Evolutionary conservation across 2,113 vertebrate species (phyloP).

Genomic region (Pleuronectes platessa): DNA sequence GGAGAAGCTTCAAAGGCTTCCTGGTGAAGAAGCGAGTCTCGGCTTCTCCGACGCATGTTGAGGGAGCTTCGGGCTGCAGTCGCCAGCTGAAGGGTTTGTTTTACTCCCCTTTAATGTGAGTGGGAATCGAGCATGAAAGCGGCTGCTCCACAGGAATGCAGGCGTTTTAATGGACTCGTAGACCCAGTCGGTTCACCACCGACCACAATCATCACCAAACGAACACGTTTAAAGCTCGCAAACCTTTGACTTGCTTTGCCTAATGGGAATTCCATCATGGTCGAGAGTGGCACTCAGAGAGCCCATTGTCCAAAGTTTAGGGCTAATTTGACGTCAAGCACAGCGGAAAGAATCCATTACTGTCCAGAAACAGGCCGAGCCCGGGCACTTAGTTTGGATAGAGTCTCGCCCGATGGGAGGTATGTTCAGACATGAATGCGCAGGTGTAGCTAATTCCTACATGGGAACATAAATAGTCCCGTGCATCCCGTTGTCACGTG

Average conservation of each 20-base stretch:
- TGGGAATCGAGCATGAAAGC: slow-evolving; percentile 23
- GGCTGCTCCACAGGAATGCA: slow-evolving; percentile 7
- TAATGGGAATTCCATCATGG: slow-evolving; percentile 61
- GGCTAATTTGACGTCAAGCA: slow-evolving; percentile 77
- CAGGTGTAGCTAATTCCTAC: slow-evolving; percentile 7
- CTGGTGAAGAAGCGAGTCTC: background rate
- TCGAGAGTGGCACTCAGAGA: slow-evolving; percentile 54
- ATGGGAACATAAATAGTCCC: background rate
- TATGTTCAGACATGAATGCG: slow-evolving; percentile 24
- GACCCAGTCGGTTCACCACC: slow-evolving; percentile 37
- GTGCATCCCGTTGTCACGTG: background rate
- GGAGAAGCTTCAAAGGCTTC: slow-evolving; percentile 49
- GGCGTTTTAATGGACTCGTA: slow-evolving; percentile 32
- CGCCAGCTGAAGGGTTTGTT: slow-evolving; percentile 30
- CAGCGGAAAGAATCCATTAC: slow-evolving; percentile 70
- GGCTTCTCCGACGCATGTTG: slow-evolving; percentile 10
- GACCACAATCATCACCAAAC: slow-evolving; percentile 51
- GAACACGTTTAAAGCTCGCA: slow-evolving; percentile 44
- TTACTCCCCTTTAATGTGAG: slow-evolving; percentile 9
- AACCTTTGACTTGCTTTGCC: slow-evolving; percentile 32
- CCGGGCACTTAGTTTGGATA: slow-evolving; percentile 59
- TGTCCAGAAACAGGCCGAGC: slow-evolving; percentile 45
- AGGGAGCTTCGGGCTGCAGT: slow-evolving; percentile 18
- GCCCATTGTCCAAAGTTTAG: slow-evolving; percentile 57
- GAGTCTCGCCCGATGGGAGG: slow-evolving; percentile 64